A percentile compares a stretch with the other conserved stretches of the same genome.
Conservation (phyloP, 2,113 vertebrate species). For the Beaufortia kweichowensis region DNA sequence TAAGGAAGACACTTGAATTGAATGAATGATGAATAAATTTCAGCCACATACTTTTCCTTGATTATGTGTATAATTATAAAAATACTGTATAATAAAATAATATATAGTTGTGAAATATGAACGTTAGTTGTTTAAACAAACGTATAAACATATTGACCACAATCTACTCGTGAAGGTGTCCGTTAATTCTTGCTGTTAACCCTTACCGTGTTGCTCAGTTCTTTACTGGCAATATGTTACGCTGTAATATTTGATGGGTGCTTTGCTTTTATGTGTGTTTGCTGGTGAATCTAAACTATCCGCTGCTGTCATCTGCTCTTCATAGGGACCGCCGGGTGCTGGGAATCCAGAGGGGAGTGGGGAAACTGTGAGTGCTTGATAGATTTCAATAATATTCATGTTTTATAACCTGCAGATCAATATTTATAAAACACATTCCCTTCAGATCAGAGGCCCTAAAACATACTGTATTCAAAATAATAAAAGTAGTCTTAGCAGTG, state of each 20-base stretch:
- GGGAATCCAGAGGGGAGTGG: slow-evolving; percentile 73
- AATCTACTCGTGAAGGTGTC: too few relatives aligned
- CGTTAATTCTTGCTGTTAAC: neutral
- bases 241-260: neutral
- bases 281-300: slow-evolving; percentile 1
- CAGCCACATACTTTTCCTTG: too few relatives aligned
- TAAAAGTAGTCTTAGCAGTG: neutral
- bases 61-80: too few relatives aligned
- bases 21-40: too few relatives aligned
- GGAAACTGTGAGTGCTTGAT: slow-evolving; percentile 73
- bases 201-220: neutral
- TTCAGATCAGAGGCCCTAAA: neutral
- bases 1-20: too few relatives aligned
- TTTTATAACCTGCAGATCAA: slow-evolving; percentile 35
- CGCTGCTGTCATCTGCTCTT: slow-evolving; percentile 61
- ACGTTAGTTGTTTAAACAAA: too few relatives aligned
- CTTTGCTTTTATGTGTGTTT: neutral
- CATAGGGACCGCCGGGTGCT: slow-evolving; percentile 73
- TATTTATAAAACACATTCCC: slow-evolving; percentile 1
- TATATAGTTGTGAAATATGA: too few relatives aligned
- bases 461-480: neutral
- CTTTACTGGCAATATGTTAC: neutral
- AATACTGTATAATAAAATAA: too few relatives aligned
- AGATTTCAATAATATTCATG: slow-evolving; percentile 29
- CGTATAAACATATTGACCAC: too few relatives aligned